Evolutionary conservation across 2,888 invertebrate genomes (phyloP), one percentile per base, ranked within the genome.

Genomic region (Gastracanthus pulcherrimus): DNA sequence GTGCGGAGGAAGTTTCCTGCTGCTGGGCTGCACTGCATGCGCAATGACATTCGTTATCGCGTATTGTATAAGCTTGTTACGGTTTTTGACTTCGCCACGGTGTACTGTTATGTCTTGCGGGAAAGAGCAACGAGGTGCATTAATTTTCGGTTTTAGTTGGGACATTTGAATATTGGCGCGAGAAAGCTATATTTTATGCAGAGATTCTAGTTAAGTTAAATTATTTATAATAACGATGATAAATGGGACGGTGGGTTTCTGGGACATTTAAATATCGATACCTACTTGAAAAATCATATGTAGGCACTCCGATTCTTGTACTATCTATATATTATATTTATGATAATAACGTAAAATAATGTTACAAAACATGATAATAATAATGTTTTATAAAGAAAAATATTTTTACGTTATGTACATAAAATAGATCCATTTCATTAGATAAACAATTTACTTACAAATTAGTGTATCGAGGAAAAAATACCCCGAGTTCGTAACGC

Each of bases 1-100:
- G 58, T 1, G 51, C 36, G 60, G 55, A 66, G 75, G 23, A 29
- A 6, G 13, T 11, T 4, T 13, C 16, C 62, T 48, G 19, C 60
- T 36, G 48, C 51, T 51, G 41, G 48, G 41, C 51, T 31, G 62
- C 34, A 9, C 36, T 13, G 29, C 5, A 4, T 29, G 9, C 19
- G 6, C 38, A 26, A 41, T 76, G 79, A 75, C 71, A 79, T 79
- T 79, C 66, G 70, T 78, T 78, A 79, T 62, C 64, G 60, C 70
- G 66, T 58, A 34, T 69, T 80, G 76, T 71, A 19, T 36, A 11
- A 58, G 71, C 48, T 69, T 19, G 71, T 67, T 70, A 67, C n/a
- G 60, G n/a, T 76, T 76, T 81, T 60, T 51, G 34, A 70, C 13
- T 11, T 2, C 7, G 16, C 16, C 13, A 51, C 38, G 38, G 48